phyloP scores from a whole-genome alignment of 2,797 vertebrate species.

The Rhinella marina region DNA sequence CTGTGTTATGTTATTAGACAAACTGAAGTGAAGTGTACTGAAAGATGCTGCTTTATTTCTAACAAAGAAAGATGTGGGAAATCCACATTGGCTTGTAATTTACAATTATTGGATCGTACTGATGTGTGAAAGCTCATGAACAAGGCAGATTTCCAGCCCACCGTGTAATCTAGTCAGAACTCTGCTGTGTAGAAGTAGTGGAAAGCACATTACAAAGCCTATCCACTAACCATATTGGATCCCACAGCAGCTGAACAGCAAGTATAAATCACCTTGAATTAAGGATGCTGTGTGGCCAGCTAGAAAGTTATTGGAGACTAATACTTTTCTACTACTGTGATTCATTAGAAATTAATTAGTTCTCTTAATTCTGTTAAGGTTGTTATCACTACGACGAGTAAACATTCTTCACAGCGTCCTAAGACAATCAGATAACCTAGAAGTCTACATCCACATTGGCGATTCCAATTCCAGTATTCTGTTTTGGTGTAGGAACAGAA shows the following conservation, averaged over 20 bases:
- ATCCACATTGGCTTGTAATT: not conserved
- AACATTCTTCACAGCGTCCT: not conserved
- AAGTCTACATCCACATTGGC: no score
- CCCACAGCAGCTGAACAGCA: not conserved
- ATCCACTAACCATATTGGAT: constrained; percentile 30
- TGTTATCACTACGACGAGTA: not conserved
- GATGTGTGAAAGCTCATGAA: not conserved
- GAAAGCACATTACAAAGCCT: constrained; percentile 5
- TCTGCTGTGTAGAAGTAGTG: not conserved
- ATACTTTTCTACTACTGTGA: constrained; percentile 34
- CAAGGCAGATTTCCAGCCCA: not conserved
- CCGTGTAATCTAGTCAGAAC: constrained; percentile 16
- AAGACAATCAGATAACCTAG: no score
- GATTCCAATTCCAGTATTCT: no score
- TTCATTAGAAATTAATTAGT: constrained; percentile 30
- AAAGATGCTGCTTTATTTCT: not conserved
- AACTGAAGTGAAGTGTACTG: not conserved
- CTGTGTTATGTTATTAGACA: not conserved
- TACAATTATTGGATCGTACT: no score
- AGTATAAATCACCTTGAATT: constrained; percentile 57
- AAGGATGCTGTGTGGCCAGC: constrained; percentile 18
- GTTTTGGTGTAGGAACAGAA: no score
- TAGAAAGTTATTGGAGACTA: constrained; percentile 29
- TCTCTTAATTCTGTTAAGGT: no score
- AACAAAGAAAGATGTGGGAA: constrained; percentile 7